Evolutionary conservation across 2,797 vertebrate genomes (phyloP).

Genomic region (Chiroxiphia lanceolata): DNA sequence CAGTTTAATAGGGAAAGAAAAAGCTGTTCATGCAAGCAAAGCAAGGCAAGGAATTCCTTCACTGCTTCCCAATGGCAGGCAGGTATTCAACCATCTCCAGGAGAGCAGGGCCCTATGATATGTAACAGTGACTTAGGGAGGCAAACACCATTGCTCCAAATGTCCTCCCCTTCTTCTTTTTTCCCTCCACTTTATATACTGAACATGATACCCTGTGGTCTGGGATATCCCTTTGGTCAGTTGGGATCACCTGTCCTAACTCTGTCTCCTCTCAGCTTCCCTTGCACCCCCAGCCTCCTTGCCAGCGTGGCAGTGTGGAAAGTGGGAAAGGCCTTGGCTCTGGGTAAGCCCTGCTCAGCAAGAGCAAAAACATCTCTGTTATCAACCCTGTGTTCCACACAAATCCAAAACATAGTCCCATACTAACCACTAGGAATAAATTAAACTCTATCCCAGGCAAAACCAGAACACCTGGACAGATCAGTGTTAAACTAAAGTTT

Average conservation of each 20-base stretch:
- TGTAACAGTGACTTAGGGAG: neutral
- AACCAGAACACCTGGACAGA: neutral
- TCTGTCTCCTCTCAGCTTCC: neutral
- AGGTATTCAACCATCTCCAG: neutral
- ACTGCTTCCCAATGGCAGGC: neutral
- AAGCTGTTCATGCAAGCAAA: neutral
- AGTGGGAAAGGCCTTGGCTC: neutral
- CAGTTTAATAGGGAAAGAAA: neutral
- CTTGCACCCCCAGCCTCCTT: neutral
- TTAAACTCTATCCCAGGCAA: neutral
- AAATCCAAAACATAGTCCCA: neutral
- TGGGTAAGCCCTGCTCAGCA: neutral
- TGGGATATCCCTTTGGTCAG: neutral
- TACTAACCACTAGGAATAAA: neutral
- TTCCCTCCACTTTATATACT: neutral
- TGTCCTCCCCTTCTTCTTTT: neutral
- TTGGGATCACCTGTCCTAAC: neutral
- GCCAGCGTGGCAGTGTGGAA: neutral
- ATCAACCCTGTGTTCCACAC: neutral
- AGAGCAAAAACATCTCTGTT: neutral
- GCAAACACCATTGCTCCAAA: neutral
- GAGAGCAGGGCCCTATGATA: neutral
- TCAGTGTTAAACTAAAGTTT: neutral
- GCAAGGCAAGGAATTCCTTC: neutral
- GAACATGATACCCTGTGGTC: no score